Percentiles rank a stretch among this genome's conserved stretches.
These are phyloP conservation scores for Pampus argenteus DNA, from an alignment of 2,797 vertebrate genomes.

Conservation along the genomic window DNA sequence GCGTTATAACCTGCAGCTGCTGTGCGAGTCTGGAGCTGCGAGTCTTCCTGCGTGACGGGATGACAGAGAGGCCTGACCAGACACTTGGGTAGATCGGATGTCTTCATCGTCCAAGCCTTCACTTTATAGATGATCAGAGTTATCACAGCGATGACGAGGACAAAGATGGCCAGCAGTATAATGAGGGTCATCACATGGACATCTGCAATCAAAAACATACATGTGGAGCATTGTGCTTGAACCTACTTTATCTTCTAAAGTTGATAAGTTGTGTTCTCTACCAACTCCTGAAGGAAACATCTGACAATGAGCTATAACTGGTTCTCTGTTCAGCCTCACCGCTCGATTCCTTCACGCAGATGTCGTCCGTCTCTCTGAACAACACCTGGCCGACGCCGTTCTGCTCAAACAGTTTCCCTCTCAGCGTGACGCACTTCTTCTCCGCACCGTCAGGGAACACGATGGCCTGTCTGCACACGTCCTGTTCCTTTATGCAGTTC, in stretches of 20 bases:
- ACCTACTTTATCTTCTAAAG: no score
- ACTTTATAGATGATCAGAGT: accelerated
- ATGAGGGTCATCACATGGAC: accelerated
- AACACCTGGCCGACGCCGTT: accelerated
- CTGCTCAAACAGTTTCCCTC: accelerated
- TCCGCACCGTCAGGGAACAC: accelerated
- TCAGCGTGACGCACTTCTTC: conserved; percentile 50
- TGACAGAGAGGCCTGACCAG: conserved; percentile 56
- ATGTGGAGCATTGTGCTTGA: neutral
- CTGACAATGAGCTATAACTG: no score
- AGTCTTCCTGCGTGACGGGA: neutral
- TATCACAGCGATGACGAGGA: accelerated
- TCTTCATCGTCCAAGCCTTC: neutral
- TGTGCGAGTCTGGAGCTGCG: accelerated
- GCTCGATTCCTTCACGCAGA: accelerated
- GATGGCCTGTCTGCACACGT: accelerated
- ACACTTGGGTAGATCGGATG: accelerated
- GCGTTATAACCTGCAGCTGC: no score
- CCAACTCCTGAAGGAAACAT: no score
- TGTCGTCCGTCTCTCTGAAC: accelerated
- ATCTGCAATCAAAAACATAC: neutral
- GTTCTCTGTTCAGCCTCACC: conserved; percentile 31
- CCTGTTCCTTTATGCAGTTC: accelerated
- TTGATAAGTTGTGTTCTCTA: no score
- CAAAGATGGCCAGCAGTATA: neutral